Evolutionary conservation across 2,797 vertebrate genomes (phyloP), one percentile per base, ranked within the genome.

Genomic region (Sardinella longiceps): DNA sequence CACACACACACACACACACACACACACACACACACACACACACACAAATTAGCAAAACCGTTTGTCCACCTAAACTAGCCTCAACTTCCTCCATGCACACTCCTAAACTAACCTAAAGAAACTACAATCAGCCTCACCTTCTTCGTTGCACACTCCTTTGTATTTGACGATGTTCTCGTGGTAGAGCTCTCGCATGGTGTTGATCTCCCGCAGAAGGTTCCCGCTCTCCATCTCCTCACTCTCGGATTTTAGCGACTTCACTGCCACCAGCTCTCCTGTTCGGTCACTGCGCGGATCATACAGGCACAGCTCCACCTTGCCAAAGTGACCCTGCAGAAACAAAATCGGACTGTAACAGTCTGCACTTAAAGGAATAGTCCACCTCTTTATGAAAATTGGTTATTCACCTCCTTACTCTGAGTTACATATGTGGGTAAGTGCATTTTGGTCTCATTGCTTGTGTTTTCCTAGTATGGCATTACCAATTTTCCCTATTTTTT

Each of bases 151-250:
- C 89, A 97, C 96, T 28, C 97, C 97, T 88, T 97, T 97, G 85
- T 97, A 97, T 60, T 97, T 97, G 81, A 97, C 97, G 0, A 97
- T 97, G 92, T 97, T 97, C 45, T 96, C 94, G 0, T 97, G 97
- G 81, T 96, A 97, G 7, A 97, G 96, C 56, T 96, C 96, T 89
- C 95, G 93, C 87, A 97, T 84, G 89, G 97, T 97, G 86, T 96
- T 96, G 0, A 97, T 97, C 88, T 97, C 97, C 85, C 94, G 95
- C 91, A 95, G 95, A 85, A 97, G 94, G 63, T 96, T 96, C 39
- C 95, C 93, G 0, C 94, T 95, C 88, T 96, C 96, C 80, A 95
- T 95, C 37, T 95, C 96, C n/a, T 95, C 94, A 0, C 94, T 96
- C 84, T 96, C 96, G 0, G 96, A 94, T 88, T 97, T 97, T 48